phyloP scores from a whole-genome alignment of 2,113 vertebrate species.

The Nycticebus coucang region DNA sequence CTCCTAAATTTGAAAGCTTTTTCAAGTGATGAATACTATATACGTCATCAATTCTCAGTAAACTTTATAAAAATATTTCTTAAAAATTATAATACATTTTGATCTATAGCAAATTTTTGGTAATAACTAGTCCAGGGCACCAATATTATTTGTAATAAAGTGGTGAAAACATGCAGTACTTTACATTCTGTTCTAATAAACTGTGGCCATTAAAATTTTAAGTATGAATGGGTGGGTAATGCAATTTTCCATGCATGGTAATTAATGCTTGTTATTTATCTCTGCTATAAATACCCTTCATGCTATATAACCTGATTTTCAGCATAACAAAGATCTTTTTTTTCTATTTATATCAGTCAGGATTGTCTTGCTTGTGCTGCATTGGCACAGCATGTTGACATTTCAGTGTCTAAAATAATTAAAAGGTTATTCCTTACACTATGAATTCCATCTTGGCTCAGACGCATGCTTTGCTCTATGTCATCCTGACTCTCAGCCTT shows the following conservation, averaged over 20 bases:
- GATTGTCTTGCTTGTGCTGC: not conserved
- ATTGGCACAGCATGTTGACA: not conserved
- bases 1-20: slow-evolving; percentile 7
- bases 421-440: not conserved
- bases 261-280: slow-evolving; percentile 45
- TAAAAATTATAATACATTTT: slow-evolving; percentile 42
- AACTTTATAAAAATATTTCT: not conserved
- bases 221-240: slow-evolving; percentile 32
- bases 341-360: not conserved
- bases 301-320: slow-evolving; percentile 14
- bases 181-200: slow-evolving; percentile 47
- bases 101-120: not conserved
- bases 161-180: not conserved
- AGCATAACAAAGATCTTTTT: not conserved
- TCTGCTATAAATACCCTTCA: slow-evolving; percentile 49
- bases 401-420: not conserved
- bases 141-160: slow-evolving; percentile 37
- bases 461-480: rapidly evolving
- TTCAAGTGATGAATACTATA: not conserved
- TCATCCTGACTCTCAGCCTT: not conserved
- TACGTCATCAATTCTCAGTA: not conserved
- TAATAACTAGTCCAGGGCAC: not conserved
- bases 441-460: not conserved
- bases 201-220: slow-evolving; percentile 23
- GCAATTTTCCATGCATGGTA: slow-evolving; percentile 12